These are phyloP conservation scores for Gobius niger DNA, from an alignment of 2,113 vertebrate species.

Conservation along the genomic window DNA sequence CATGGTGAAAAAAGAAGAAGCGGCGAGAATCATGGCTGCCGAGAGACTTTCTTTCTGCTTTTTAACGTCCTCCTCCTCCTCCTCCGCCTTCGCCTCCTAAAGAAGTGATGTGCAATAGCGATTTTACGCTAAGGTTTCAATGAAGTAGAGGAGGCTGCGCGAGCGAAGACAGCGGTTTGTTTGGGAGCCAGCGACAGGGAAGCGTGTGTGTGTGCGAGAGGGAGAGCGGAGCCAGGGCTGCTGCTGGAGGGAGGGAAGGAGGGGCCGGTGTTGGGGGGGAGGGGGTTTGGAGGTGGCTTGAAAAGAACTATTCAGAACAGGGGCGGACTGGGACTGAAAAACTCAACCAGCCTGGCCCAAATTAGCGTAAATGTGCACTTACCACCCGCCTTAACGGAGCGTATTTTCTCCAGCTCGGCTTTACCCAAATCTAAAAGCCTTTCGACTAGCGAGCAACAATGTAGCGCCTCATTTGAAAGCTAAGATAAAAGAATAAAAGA, in stretches of 20 bases:
- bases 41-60: conserved; percentile 87
- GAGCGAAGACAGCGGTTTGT: conserved; percentile 73
- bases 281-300: background rate
- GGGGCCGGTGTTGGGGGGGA: conserved; percentile 11
- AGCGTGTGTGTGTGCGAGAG: conserved; percentile 44
- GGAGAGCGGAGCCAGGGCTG: conserved; percentile 53
- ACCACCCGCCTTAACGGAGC: no score
- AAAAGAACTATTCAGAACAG: conserved; percentile 71
- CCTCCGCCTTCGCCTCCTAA: conserved; percentile 49
- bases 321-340: no score
- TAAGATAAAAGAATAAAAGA: no score
- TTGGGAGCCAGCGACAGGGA: conserved; percentile 34
- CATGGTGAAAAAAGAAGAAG: conserved; percentile 23
- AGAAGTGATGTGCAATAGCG: conserved; percentile 74
- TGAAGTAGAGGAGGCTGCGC: conserved; percentile 76
- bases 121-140: conserved; percentile 84
- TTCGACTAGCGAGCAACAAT: no score
- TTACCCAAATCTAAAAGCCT: no score
- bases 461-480: no score
- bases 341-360: no score
- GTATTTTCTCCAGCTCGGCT: no score
- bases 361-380: no score
- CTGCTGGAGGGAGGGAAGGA: conserved; percentile 25
- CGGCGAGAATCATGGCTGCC: conserved; percentile 94
- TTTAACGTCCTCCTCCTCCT: conserved; percentile 58